Evolutionary conservation across 2,797 vertebrate species (phyloP).

Genomic region (Sphenopsis melanotis): DNA sequence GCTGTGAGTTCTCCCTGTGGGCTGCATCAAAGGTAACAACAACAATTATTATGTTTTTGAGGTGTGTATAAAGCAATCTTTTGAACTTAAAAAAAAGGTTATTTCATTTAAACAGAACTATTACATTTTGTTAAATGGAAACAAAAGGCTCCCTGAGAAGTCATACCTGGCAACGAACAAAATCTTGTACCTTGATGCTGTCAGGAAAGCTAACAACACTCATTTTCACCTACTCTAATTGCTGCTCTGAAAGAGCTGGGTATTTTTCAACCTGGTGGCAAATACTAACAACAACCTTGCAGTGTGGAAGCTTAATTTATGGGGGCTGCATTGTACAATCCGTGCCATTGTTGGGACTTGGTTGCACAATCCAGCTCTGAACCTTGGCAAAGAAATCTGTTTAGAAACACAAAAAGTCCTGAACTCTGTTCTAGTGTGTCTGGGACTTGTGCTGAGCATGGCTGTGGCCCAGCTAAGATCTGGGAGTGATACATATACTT

Average conservation of each 20-base stretch:
- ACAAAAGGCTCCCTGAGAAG: neutral
- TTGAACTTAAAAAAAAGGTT: neutral
- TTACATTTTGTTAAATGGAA: neutral
- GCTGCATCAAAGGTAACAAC: constrained; percentile 6
- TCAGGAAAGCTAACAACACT: neutral
- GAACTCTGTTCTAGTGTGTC: neutral
- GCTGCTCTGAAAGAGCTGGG: neutral
- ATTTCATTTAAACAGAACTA: neutral
- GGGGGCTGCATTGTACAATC: neutral
- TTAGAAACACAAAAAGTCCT: neutral
- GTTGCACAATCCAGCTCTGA: constrained; percentile 13
- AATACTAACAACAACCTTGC: neutral
- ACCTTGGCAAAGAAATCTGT: constrained; percentile 5
- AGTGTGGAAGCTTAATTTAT: neutral
- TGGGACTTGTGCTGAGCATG: neutral
- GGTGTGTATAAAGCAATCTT: neutral
- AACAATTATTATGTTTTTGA: neutral
- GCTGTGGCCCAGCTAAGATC: neutral
- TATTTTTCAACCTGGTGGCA: neutral
- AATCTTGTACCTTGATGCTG: neutral
- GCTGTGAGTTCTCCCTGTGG: neutral
- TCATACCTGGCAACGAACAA: neutral
- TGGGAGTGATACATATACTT: neutral
- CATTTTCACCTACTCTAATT: neutral
- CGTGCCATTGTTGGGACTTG: neutral